Conservation (phyloP, 2,797 vertebrate species). For the Muscicapa comitata region DNA sequence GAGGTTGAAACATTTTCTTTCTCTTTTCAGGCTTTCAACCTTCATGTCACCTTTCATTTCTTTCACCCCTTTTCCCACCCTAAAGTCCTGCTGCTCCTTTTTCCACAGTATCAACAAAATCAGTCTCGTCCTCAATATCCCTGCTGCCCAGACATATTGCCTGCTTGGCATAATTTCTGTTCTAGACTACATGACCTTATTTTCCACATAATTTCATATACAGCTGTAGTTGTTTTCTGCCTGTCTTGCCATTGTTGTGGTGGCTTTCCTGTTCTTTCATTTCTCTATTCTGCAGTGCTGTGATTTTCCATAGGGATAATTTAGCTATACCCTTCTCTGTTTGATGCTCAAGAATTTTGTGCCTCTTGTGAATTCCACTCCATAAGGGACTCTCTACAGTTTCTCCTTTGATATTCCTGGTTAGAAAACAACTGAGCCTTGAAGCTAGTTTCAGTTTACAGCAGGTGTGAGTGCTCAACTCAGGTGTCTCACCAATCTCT, state of each 20-base stretch:
- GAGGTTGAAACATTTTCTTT: slow-evolving; percentile 39
- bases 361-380: background rate
- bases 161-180: background rate
- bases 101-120: background rate
- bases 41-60: slow-evolving; percentile 22
- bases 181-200: background rate
- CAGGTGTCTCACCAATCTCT: background rate
- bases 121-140: background rate
- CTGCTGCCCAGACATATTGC: background rate
- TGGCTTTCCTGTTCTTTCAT: background rate
- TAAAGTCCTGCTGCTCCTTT: slow-evolving; percentile 10
- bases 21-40: slow-evolving; percentile 11
- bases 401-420: background rate
- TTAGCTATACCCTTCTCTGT: background rate
- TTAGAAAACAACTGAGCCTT: background rate
- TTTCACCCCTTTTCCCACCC: background rate
- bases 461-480: background rate
- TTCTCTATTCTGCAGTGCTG: background rate
- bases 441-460: background rate
- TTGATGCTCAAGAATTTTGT: background rate
- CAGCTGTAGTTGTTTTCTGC: background rate
- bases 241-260: background rate
- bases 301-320: background rate
- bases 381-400: background rate
- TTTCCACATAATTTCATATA: background rate